Conservation (phyloP, 1,140 invertebrate species). For the Oscheius sp. region DNA sequence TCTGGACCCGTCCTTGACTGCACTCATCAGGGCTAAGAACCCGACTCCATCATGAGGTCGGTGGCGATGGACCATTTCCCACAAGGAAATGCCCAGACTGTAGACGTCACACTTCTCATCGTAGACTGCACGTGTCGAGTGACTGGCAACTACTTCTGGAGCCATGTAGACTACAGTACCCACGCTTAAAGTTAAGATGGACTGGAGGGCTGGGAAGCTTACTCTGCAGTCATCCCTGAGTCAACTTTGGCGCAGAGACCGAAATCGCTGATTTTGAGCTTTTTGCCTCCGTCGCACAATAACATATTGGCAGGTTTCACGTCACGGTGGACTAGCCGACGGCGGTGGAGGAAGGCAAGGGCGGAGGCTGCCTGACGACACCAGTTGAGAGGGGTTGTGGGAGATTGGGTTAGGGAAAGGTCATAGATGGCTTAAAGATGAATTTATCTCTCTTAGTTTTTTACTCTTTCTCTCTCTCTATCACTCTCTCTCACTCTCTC, state of each 20-base stretch:
- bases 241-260: not conserved
- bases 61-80: not conserved
- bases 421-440: not conserved
- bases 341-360: not conserved
- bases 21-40: not conserved
- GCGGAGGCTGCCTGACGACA: not conserved
- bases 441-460: no score
- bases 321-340: not conserved
- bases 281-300: not conserved
- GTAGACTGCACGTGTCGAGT: not conserved
- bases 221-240: not conserved
- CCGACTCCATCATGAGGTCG: slow-evolving; percentile 1
- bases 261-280: not conserved
- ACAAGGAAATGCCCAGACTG: not conserved
- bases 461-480: no score
- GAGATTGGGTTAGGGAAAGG: not conserved
- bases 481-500: no score
- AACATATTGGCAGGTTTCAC: not conserved
- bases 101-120: slow-evolving; percentile 1
- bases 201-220: not conserved
- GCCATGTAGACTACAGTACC: slow-evolving; percentile 3
- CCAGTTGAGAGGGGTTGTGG: not conserved
- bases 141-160: not conserved
- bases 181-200: not conserved
- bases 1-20: not conserved